phyloP scores from a whole-genome alignment of 92 coral and sea anemone genomes.

The Actinostola sp. region DNA sequence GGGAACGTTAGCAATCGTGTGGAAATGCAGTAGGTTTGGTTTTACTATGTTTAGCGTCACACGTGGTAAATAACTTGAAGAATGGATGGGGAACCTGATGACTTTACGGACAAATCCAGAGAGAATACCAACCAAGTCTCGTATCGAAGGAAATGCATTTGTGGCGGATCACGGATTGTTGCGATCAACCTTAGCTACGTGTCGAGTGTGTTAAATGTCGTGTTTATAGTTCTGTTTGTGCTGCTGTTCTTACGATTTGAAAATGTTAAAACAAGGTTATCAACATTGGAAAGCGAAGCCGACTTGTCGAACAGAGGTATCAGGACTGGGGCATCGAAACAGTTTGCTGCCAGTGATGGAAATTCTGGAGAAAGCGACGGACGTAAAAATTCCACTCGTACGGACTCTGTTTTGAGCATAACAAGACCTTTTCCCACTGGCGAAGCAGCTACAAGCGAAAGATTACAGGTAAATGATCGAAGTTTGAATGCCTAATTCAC shows the following conservation, averaged over 20 bases:
- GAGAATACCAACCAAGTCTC: conserved; percentile 23
- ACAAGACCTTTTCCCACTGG: conserved; percentile 39
- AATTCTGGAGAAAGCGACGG: conserved; percentile 17
- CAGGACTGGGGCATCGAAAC: conserved; percentile 26
- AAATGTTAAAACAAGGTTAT: conserved; percentile 70
- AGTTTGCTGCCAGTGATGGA: conserved; percentile 18
- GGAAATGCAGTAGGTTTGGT: conserved; percentile 34
- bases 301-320: conserved; percentile 12
- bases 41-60: conserved; percentile 36
- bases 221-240: conserved; percentile 82
- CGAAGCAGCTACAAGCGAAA: conserved; percentile 30
- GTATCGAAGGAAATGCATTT: conserved; percentile 55
- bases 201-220: conserved; percentile 77
- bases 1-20: conserved; percentile 23
- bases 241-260: conserved; percentile 78
- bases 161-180: conserved; percentile 53
- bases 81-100: conserved; percentile 48
- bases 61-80: conserved; percentile 55
- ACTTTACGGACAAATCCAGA: conserved; percentile 24
- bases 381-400: conserved; percentile 11
- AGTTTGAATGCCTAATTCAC: conserved; percentile 2
- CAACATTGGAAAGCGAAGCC: conserved; percentile 47
- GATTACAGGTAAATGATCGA: conserved; percentile 32
- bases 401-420: conserved; percentile 36
- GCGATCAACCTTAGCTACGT: conserved; percentile 46